Conservation (phyloP, 2,888 invertebrate genomes). For the Spodoptera picta region DNA sequence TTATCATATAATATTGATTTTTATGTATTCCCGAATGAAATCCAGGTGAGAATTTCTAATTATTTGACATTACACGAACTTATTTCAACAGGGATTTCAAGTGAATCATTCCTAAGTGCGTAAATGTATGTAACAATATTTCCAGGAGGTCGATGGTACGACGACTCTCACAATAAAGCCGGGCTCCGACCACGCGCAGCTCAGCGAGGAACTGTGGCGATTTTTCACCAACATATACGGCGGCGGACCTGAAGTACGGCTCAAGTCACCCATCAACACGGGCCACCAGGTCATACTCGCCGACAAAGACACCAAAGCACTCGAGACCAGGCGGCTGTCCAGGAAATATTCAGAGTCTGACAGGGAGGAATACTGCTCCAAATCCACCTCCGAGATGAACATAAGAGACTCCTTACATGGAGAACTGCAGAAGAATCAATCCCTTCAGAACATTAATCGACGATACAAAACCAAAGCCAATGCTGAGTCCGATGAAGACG, state of each 20-base stretch:
- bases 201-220: conserved; percentile 95
- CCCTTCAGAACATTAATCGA: conserved; percentile 81
- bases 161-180: conserved; percentile 78
- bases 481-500: conserved; percentile 79
- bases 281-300: conserved; percentile 31
- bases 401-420: conserved; percentile 72
- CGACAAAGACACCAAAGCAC: conserved; percentile 48
- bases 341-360: conserved; percentile 82
- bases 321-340: conserved; percentile 56
- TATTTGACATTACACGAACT: no score
- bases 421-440: conserved; percentile 82
- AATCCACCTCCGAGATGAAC: conserved; percentile 80
- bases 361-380: conserved; percentile 80
- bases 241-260: conserved; percentile 95
- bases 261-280: conserved; percentile 66
- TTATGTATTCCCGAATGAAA: no score
- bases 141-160: conserved; percentile 80
- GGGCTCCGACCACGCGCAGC: conserved; percentile 92
- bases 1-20: no score
- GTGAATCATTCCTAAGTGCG: no score
- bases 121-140: conserved; percentile 28
- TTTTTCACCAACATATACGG: conserved; percentile 96
- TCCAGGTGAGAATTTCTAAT: no score
- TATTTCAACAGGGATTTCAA: no score
- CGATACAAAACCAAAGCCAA: conserved; percentile 64